phyloP scores from a whole-genome alignment of 2,113 vertebrate species.

The Acrocephalus arundinaceus region DNA sequence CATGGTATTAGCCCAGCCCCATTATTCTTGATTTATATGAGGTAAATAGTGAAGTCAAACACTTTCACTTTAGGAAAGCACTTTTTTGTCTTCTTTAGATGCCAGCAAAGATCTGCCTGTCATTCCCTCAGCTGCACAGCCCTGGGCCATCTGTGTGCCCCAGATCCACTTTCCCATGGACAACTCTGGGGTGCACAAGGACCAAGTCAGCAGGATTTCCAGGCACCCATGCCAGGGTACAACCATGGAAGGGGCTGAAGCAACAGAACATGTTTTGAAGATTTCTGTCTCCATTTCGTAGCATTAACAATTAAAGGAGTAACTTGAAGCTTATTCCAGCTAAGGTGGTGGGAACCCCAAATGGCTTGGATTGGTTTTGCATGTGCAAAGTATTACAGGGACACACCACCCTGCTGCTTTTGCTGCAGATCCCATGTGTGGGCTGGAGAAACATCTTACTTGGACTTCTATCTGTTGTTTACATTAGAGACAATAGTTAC shows the following conservation, averaged over 20 bases:
- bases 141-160: accelerated
- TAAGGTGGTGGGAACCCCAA: accelerated
- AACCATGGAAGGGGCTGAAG: not conserved
- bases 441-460: not conserved
- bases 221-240: accelerated
- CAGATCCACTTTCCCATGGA: accelerated
- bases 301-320: not conserved
- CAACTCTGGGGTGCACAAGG: no score
- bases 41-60: not conserved
- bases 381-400: not conserved
- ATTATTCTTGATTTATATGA: not conserved
- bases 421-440: not conserved
- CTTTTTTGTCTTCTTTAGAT: not conserved
- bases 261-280: not conserved
- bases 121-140: not conserved
- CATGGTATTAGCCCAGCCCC: not conserved
- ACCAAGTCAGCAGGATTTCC: not conserved
- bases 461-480: not conserved
- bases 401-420: accelerated
- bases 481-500: not conserved
- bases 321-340: not conserved
- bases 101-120: not conserved
- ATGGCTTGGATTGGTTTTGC: not conserved
- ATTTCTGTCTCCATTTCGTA: accelerated
- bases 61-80: not conserved